phyloP scores from a whole-genome alignment of 2,888 invertebrate genomes.

The Magallana nippona region DNA sequence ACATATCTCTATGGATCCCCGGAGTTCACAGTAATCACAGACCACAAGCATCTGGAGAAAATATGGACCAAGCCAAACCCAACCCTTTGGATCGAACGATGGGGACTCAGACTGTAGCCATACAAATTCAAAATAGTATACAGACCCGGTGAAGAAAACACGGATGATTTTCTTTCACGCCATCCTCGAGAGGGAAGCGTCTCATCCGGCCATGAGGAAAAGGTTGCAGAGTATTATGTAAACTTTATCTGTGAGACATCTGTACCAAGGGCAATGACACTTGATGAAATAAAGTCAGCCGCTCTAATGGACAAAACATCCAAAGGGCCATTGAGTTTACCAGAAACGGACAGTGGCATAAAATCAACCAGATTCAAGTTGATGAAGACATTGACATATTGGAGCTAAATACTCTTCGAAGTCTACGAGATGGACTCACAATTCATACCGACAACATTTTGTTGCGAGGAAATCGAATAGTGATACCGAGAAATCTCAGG shows the following conservation, averaged over 20 bases:
- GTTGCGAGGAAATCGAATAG: slow-evolving; percentile 44
- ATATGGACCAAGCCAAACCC: slow-evolving; percentile 46
- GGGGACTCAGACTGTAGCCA: slow-evolving; percentile 54
- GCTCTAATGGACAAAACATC: slow-evolving; percentile 52
- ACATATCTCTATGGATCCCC: slow-evolving; percentile 16
- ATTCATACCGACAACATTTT: slow-evolving; percentile 45
- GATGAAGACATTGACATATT: slow-evolving; percentile 47
- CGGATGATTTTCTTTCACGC: slow-evolving; percentile 60
- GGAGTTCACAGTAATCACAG: slow-evolving; percentile 26
- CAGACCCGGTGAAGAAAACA: slow-evolving; percentile 60
- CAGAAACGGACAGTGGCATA: slow-evolving; percentile 48
- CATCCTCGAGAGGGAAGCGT: slow-evolving; percentile 54
- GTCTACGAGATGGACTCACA: slow-evolving; percentile 51
- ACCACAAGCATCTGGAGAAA: slow-evolving; percentile 38
- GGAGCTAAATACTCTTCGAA: slow-evolving; percentile 41
- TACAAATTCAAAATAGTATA: slow-evolving; percentile 56
- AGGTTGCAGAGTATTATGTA: slow-evolving; percentile 37
- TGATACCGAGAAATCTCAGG: slow-evolving; percentile 49
- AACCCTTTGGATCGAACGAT: slow-evolving; percentile 23
- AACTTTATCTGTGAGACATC: slow-evolving; percentile 46
- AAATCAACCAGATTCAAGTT: slow-evolving; percentile 42
- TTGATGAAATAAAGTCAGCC: slow-evolving; percentile 57
- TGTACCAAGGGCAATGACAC: slow-evolving; percentile 58
- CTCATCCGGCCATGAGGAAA: slow-evolving; percentile 46
- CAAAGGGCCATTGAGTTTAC: neutral